Base-by-base conservation (phyloP, 1,140 invertebrate species). In the Heliconius eleuchia region DNA sequence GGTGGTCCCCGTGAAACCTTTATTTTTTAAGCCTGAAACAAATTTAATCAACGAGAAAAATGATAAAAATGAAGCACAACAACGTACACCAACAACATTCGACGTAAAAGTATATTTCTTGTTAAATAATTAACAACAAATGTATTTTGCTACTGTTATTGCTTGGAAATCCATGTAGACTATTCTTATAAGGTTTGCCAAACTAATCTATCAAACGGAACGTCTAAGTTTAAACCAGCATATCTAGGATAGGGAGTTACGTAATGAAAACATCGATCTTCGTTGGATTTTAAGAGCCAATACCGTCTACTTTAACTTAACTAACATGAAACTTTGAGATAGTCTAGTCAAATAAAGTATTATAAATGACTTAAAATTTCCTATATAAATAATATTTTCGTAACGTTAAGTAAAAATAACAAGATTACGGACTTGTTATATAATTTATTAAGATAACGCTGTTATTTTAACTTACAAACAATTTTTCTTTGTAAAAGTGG, bases 191-290 rank as follows among this genome's bases (percentile, higher is more conserved):
- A 74, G 66, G 71, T 80, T 80, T 72, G 30, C 71, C 27, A 74
- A 73, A 77, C 39, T 80, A 80, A 80, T 80, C 72, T 77, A 80
- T 80, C 74, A 80, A 71, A 50, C 37, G 11, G 71, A 70, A 77
- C 52, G 76, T 71, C 76, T 57, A 77, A 80, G 71, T 80, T 77
- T 77, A 73, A 80, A 75, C 72, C 76, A 71, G 55, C 72, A 71
- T 78, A 80, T 80, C 79, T 57, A 74, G 57, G 39, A 71, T 77
- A 80, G 74, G 37, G 19, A 78, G 76, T 82, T 79, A 84, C 57
- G 76, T 84, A 83, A 82, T 82, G 76, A 76, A 74, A 76, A 71
- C 77, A 83, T 83, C 76, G 80, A 84, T 84, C 78, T 82, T 75
- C 82, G 74, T 83, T 76, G 80, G 72, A 71, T 71, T 46, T 71